Evolutionary conservation across 1,140 invertebrate species (phyloP).

Genomic region (Copidosoma floridanum): DNA sequence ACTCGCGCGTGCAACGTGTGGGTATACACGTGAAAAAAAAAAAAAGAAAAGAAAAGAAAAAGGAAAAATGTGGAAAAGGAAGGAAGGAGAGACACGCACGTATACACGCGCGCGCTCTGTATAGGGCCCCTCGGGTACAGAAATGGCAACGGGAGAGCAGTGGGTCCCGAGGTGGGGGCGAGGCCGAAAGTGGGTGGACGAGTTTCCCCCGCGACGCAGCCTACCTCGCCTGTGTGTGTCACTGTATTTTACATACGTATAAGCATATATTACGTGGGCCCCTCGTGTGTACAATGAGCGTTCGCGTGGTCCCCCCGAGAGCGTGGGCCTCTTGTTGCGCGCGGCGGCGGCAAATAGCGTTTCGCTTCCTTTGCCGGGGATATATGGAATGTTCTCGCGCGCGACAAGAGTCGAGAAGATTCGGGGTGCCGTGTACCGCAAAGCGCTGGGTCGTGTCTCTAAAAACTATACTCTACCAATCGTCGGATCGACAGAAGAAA

Average conservation of each 20-base stretch:
- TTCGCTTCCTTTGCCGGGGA: too few relatives aligned
- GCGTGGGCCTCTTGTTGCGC: constrained; percentile 6
- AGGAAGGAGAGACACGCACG: neutral
- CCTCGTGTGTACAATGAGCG: constrained; percentile 33
- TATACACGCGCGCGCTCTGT: constrained; percentile 24
- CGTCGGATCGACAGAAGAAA: too few relatives aligned
- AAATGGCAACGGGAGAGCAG: constrained; percentile 22
- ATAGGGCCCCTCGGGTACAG: too few relatives aligned
- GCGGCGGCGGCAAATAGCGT: neutral
- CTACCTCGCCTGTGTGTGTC: too few relatives aligned
- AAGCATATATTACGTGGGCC: constrained; percentile 41
- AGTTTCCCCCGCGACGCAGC: constrained; percentile 40
- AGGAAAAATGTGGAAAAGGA: neutral
- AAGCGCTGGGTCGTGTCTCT: too few relatives aligned
- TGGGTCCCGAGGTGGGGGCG: constrained; percentile 30
- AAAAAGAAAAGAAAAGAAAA: neutral
- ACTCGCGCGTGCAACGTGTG: too few relatives aligned
- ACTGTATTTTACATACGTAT: too few relatives aligned
- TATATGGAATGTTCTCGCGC: too few relatives aligned
- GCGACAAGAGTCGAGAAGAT: too few relatives aligned
- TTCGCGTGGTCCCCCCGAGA: constrained; percentile 31
- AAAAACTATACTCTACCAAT: too few relatives aligned
- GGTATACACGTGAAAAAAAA: neutral
- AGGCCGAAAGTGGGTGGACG: constrained; percentile 56
- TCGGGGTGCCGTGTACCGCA: too few relatives aligned